Evolutionary conservation across 2,888 invertebrate species (phyloP).

Genomic region (Fragum sueziense): DNA sequence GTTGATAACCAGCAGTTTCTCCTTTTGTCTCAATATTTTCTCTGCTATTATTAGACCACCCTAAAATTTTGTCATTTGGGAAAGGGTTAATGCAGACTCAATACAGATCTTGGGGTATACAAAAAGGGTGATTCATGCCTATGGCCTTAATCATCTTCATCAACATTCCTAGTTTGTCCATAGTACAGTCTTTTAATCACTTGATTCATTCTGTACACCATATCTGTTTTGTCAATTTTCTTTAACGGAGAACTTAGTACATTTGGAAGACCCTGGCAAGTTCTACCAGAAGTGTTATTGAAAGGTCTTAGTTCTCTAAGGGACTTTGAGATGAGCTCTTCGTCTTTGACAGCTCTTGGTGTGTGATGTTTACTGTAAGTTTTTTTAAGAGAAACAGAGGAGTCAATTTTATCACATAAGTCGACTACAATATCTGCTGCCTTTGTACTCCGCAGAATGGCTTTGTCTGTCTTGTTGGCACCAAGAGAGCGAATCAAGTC

Average conservation of each 20-base stretch:
- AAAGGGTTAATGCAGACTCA: background rate
- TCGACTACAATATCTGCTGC: conserved; percentile 22
- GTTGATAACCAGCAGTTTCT: too few relatives aligned
- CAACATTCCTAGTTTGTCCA: background rate
- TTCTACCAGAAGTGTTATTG: background rate
- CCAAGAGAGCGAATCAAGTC: background rate
- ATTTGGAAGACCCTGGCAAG: background rate
- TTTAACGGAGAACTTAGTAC: background rate
- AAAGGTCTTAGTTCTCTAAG: background rate
- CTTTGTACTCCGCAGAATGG: conserved; percentile 30
- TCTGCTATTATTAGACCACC: too few relatives aligned
- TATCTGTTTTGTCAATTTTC: too few relatives aligned
- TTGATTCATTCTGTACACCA: background rate
- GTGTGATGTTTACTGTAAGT: background rate
- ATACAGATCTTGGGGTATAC: background rate
- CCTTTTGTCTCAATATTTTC: too few relatives aligned
- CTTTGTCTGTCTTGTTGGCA: conserved; percentile 38
- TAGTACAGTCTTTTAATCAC: background rate
- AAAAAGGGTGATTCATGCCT: background rate
- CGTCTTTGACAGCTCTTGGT: background rate
- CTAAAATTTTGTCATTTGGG: too few relatives aligned
- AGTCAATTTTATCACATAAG: background rate
- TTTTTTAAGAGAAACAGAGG: background rate
- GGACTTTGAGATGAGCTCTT: background rate
- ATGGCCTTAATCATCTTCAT: background rate